Base-by-base conservation (phyloP, 1,140 invertebrate species). In the Euborellia annulipes region DNA sequence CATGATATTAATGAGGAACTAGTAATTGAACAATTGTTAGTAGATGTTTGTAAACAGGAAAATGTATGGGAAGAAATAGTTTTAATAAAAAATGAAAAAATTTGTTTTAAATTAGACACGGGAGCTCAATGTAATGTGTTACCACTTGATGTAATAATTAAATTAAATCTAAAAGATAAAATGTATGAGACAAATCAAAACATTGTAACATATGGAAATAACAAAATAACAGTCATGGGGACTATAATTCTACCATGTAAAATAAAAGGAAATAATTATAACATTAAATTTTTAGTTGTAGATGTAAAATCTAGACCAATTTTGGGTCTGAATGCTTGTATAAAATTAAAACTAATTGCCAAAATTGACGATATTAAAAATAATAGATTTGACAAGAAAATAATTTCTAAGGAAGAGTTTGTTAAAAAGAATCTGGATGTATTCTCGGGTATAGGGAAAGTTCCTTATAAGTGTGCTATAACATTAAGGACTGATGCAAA, bases 361-460 rank as follows among this genome's bases (percentile, higher is more conserved):
- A 14, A 18, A n/a, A 38, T 8, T n/a, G n/a, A n/a, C n/a, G n/a
- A n/a, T n/a, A n/a, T n/a, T 38, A 3, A 17, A 18, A 18, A 17
- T 13, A 14, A 38, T 18, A 38, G 36, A 17, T 14, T 38, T 14
- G 2, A 20, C 36, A 36, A 20, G 18, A 19, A 18, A 4, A 20
- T 11, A 40, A 32, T n/a, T n/a, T n/a, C n/a, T n/a, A n/a, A n/a
- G n/a, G n/a, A n/a, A n/a, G 14, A 38, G 13, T 27, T 50, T 37
- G 18, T 43, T n/a, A 41, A 41, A 17, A 48, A 48, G 4, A 42
- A 41, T 32, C 40, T 36, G 27, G 22, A 52, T 37, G 42, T 52
- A 1, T 55, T 55, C 21, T 17, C 11, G 9, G 51, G 52, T 2
- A 21, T 52, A 41, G 50, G 54, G 3, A 37, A 38, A 14, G 45